A percentile compares a stretch with the other conserved stretches of the same genome.
phyloP scores from a whole-genome alignment of 2,888 invertebrate genomes.

The Hermodice carunculata region DNA sequence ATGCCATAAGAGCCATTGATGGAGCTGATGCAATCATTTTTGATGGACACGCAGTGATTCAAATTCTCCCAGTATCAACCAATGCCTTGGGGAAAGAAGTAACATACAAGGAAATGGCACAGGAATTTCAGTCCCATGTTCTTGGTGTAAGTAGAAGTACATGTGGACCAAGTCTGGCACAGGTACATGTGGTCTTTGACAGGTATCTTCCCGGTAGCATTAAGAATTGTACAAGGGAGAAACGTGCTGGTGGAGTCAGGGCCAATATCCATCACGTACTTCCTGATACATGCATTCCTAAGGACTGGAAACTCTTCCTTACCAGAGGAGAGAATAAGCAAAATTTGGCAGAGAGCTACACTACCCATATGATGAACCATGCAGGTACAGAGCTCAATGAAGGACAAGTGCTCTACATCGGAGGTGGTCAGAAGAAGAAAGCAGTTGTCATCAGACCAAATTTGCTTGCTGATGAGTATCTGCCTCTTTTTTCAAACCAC shows the following conservation, averaged over 20 bases:
- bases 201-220: not conserved
- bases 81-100: not conserved
- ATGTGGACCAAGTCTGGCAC: not conserved
- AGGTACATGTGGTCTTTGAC: not conserved
- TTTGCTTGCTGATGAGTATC: not conserved
- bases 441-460: not conserved
- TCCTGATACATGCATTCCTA: not conserved
- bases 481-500: not conserved
- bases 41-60: not conserved
- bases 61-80: not conserved
- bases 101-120: not conserved
- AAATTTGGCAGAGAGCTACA: not conserved
- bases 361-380: not conserved
- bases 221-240: not conserved
- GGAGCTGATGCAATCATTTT: not conserved
- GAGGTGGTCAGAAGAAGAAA: not conserved
- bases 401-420: not conserved
- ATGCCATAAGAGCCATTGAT: not conserved
- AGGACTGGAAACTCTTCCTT: not conserved
- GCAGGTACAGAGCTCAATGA: not conserved
- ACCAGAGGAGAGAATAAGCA: not conserved
- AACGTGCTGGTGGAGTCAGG: not conserved
- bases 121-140: not conserved
- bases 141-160: not conserved
- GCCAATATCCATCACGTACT: not conserved